Percentiles rank a stretch among this genome's conserved stretches.
Conservation (phyloP, 2,113 vertebrate genomes). For the Corydoras sp. region DNA sequence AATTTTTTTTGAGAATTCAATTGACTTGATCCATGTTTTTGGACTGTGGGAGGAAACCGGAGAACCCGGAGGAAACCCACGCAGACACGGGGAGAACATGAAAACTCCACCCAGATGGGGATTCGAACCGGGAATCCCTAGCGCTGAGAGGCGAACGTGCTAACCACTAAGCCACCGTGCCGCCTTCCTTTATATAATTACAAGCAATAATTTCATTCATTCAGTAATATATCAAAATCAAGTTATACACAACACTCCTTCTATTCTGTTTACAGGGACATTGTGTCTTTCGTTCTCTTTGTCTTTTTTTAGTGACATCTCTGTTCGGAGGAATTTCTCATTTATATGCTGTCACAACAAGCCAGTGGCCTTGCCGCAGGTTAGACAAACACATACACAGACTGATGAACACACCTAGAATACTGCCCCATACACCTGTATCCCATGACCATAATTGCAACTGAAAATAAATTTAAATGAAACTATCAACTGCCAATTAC, state of each 20-base stretch:
- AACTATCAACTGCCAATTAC: constrained; percentile 31
- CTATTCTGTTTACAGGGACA: background rate
- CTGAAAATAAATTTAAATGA: constrained; percentile 26
- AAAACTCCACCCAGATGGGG: no score
- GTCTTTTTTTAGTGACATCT: constrained; percentile 27
- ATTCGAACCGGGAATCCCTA: no score
- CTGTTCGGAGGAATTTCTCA: constrained; percentile 28
- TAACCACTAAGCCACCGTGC: no score
- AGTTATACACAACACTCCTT: background rate
- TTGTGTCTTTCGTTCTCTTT: constrained; percentile 3
- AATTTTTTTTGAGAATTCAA: no score
- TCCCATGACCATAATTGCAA: background rate
- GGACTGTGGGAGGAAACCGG: no score
- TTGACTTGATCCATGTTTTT: no score
- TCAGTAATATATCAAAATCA: background rate
- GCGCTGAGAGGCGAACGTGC: no score
- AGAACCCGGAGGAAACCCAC: no score
- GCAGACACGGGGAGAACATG: no score
- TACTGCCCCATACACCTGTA: background rate
- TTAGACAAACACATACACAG: constrained; percentile 8
- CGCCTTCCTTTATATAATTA: no score
- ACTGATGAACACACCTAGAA: constrained; percentile 2
- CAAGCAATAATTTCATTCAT: no score
- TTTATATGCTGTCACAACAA: constrained; percentile 16
- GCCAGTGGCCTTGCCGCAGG: constrained; percentile 17